Percentiles rank a stretch among this genome's conserved stretches.
These are phyloP conservation scores for Plemyria rubiginata DNA, from an alignment of 2,888 invertebrate genomes.

Conservation along the genomic window DNA sequence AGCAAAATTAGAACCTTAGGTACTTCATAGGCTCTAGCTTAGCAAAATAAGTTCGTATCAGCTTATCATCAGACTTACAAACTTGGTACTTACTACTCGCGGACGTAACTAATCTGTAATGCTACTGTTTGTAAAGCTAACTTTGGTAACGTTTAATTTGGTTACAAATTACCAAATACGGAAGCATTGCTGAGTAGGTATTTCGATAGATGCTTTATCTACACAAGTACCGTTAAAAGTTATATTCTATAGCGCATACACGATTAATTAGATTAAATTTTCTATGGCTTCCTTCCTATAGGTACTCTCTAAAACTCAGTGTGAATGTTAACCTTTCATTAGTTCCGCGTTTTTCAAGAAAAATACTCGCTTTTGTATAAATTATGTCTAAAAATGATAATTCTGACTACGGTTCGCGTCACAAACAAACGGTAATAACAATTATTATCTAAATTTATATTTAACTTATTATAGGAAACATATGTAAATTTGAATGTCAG, in stretches of 20 bases:
- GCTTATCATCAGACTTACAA: too few species aligned
- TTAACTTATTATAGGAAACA: too few species aligned
- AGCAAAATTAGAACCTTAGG: too few species aligned
- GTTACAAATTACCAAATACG: not conserved
- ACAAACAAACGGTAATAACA: slow-evolving; percentile 57
- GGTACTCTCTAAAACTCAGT: slow-evolving; percentile 37
- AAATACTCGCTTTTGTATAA: slow-evolving; percentile 36
- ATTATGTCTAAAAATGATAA: slow-evolving; percentile 59
- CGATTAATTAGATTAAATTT: slow-evolving; percentile 78
- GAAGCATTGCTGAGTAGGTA: slow-evolving; percentile 14
- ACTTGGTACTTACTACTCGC: too few species aligned
- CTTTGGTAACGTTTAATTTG: too few species aligned
- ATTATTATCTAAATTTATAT: not conserved
- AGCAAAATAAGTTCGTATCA: too few species aligned
- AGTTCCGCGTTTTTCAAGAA: slow-evolving; percentile 37
- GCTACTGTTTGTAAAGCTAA: too few species aligned
- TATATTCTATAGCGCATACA: slow-evolving; percentile 32
- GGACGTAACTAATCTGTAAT: too few species aligned
- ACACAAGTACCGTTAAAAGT: not conserved
- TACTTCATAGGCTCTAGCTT: too few species aligned
- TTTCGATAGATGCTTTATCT: slow-evolving; percentile 13
- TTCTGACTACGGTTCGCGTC: slow-evolving; percentile 56
- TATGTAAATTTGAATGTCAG: too few species aligned
- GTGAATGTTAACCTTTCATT: slow-evolving; percentile 43
- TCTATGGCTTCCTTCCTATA: slow-evolving; percentile 69